Conservation (phyloP, 2,888 invertebrate genomes). For the Nebria brevicollis region DNA sequence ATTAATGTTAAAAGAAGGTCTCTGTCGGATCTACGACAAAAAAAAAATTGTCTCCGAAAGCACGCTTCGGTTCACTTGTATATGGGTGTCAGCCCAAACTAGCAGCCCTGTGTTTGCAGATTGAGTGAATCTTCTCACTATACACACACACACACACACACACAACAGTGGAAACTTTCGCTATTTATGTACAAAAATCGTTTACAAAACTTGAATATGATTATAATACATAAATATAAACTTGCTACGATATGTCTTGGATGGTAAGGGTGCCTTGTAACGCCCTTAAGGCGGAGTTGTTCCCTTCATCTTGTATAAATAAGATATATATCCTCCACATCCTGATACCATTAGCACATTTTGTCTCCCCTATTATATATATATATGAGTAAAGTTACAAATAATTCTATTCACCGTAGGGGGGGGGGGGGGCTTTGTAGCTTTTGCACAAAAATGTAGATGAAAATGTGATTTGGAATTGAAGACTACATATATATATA, state of each 20-base stretch:
- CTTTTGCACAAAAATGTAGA: no score
- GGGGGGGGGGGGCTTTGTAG: no score
- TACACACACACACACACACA: no score
- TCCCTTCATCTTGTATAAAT: not conserved
- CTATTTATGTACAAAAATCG: no score
- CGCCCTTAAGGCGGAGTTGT: conserved; percentile 15
- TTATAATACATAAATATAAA: no score
- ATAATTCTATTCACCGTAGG: no score
- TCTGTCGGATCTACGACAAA: conserved; percentile 48
- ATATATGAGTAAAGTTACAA: no score
- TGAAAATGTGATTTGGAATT: no score
- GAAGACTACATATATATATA: no score
- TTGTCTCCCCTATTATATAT: not conserved
- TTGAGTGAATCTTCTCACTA: not conserved
- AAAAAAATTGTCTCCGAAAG: conserved; percentile 50
- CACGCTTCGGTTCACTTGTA: not conserved
- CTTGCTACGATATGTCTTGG: no score
- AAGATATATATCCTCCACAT: not conserved
- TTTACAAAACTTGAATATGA: no score
- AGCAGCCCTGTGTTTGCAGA: not conserved
- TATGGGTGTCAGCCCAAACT: not conserved
- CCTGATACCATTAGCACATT: not conserved
- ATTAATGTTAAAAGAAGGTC: conserved; percentile 52
- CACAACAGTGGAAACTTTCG: no score
- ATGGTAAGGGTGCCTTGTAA: conserved; percentile 4